These are phyloP conservation scores for Parapristionchus giblindavisi DNA, from an alignment of 2,888 invertebrate genomes.

Conservation along the genomic window DNA sequence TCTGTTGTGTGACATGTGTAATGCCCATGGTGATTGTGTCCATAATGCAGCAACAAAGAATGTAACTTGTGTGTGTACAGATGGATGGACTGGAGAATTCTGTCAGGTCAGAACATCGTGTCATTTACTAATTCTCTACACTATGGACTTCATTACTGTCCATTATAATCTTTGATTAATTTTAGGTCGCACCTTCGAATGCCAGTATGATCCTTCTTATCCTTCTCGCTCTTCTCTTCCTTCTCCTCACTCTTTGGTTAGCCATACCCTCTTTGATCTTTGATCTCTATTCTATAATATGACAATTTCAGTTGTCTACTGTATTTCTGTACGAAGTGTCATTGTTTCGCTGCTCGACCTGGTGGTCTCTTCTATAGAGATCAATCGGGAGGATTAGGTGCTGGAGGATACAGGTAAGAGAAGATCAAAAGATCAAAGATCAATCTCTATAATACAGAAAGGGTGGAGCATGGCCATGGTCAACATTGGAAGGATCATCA, in stretches of 20 bases:
- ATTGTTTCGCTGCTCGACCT: conserved; percentile 59
- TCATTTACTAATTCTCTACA: not conserved
- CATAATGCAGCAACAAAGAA: conserved; percentile 66
- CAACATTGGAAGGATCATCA: conserved; percentile 67
- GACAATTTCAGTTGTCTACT: conserved; percentile 57
- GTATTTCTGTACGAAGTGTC: conserved; percentile 67
- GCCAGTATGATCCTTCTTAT: conserved; percentile 63
- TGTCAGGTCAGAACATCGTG: conserved; percentile 50
- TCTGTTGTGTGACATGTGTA: conserved; percentile 65
- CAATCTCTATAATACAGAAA: conserved; percentile 41
- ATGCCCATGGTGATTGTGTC: conserved; percentile 64
- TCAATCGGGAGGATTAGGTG: not conserved
- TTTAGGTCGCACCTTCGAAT: conserved; percentile 60
- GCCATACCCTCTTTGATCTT: not conserved
- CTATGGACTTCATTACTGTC: not conserved
- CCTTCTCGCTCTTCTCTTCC: conserved; percentile 66
- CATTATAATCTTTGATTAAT: conserved; percentile 6
- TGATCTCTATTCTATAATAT: not conserved
- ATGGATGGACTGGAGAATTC: conserved; percentile 66
- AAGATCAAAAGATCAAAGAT: not conserved
- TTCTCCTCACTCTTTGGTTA: conserved; percentile 65
- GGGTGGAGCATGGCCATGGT: conserved; percentile 64
- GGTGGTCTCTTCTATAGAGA: conserved; percentile 34
- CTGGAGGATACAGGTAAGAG: conserved; percentile 30
- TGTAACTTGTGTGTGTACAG: conserved; percentile 66